Evolutionary conservation across 2,888 invertebrate genomes (phyloP).

Genomic region (Pollenia griseotomentosa): DNA sequence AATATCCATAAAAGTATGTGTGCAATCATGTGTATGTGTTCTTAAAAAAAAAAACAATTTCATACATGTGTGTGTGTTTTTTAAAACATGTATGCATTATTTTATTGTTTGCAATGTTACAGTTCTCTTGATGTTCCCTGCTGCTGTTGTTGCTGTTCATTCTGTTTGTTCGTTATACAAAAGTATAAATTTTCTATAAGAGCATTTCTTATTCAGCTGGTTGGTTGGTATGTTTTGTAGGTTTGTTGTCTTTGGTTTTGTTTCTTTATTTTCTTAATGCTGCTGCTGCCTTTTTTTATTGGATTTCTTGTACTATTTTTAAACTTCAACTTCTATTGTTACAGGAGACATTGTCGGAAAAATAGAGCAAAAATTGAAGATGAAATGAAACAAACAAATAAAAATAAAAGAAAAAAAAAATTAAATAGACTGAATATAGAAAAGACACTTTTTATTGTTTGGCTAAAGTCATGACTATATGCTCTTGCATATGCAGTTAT

Average conservation of each 20-base stretch:
- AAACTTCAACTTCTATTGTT: conserved; percentile 62
- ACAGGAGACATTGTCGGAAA: conserved; percentile 40
- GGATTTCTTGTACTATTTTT: conserved; percentile 57
- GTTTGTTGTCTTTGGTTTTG: conserved; percentile 34
- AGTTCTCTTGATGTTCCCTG: conserved; percentile 52
- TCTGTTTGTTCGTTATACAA: conserved; percentile 17
- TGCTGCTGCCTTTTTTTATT: conserved; percentile 14
- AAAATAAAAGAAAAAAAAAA: not conserved
- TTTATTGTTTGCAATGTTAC: conserved; percentile 67
- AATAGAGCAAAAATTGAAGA: conserved; percentile 53
- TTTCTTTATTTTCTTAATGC: conserved; percentile 6
- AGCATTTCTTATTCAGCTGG: conserved; percentile 1
- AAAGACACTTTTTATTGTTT: conserved; percentile 65
- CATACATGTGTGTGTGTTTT: conserved; percentile 4
- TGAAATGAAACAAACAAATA: conserved; percentile 39
- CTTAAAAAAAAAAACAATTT: not conserved
- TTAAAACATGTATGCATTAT: conserved; percentile 35
- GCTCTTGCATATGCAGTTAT: not conserved
- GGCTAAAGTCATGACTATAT: conserved; percentile 24
- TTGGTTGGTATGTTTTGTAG: conserved; percentile 32
- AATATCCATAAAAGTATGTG: not conserved
- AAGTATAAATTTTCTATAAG: conserved; percentile 3
- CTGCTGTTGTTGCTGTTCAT: conserved; percentile 4
- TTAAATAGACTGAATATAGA: conserved; percentile 21
- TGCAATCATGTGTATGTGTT: not conserved